Evolutionary conservation across 2,797 vertebrate genomes (phyloP), one percentile per base, ranked within the genome.

Genomic region (Ctenopoma kingsleyae): DNA sequence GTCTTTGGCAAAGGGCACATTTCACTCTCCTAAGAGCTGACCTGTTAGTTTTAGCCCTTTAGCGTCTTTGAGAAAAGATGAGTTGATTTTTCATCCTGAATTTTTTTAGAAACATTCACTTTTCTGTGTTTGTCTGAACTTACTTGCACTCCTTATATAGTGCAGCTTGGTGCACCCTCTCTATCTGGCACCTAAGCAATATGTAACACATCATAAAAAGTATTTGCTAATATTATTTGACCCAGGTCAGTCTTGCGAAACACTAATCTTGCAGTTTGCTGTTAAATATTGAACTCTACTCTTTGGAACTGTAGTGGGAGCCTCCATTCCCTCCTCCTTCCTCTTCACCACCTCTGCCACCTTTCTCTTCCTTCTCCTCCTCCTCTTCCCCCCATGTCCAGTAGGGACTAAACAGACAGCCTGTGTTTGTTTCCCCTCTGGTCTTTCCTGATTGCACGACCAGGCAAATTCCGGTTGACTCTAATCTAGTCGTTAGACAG

Each of bases 371-470:
- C 22, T 25, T 53, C 57, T 43, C 67, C 44, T 13, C 22, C 46
- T 54, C 61, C 41, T 54, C 61, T 7, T 48, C 20, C 30, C 36
- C 63, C 73, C 25, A 63, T 76, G 81, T 82, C 80, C 80, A 71
- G 64, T 50, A n/a, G 61, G 76, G 47, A 72, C 77, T 73, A 75
- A 85, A 82, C 80, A 86, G 70, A 72, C 71, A 7, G 62, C 68
- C 75, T 60, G 61, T 85, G 82, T 84, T 90, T 87, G 83, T 90
- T 85, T 87, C 89, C 90, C 89, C 85, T 83, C 83, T 81, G 85
- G 88, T 86, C 71, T 78, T 88, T 87, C 83, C 90, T 90, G 91
- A 92, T 93, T 92, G 78, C 53, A 22, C 67, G 70, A 68, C 81
- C 73, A 74, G 82, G 76, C 80, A 64, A 56, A 90, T 90, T 91